phyloP scores from a whole-genome alignment of 2,113 vertebrate species.

The Sphyrna mokarran region DNA sequence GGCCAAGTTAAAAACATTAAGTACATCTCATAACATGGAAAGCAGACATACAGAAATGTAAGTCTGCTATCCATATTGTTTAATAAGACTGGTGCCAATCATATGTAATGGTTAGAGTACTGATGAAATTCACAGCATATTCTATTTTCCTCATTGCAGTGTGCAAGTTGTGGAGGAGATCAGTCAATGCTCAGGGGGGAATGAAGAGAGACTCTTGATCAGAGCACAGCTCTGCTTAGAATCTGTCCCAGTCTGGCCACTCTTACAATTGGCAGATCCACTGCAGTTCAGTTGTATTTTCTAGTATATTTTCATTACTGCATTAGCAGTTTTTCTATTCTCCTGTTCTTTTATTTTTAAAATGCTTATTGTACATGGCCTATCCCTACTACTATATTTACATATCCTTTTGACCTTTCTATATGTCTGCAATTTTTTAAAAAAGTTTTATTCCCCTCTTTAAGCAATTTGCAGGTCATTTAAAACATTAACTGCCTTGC shows the following conservation, averaged over 20 bases:
- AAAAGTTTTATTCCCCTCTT: neutral
- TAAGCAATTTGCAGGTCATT: neutral
- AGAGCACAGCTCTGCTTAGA: neutral
- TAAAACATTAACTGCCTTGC: neutral
- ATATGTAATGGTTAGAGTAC: neutral
- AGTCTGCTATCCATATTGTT: no score
- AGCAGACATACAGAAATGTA: neutral
- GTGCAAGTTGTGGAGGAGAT: neutral
- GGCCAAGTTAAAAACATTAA: neutral
- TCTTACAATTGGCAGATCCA: neutral
- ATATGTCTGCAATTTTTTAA: neutral
- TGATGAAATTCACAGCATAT: neutral
- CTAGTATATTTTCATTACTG: neutral
- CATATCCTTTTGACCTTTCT: neutral
- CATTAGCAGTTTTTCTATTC: neutral
- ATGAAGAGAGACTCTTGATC: neutral
- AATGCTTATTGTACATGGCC: neutral
- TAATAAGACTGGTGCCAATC: neutral
- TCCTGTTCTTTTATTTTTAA: neutral
- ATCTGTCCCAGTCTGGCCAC: neutral
- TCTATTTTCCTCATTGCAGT: neutral
- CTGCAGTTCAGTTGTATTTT: neutral
- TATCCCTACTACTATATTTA: neutral
- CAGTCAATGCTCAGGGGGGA: no score
- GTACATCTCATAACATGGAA: neutral